Base-by-base conservation (phyloP, 1,140 invertebrate species). In the Teleopsis dalmanni region DNA sequence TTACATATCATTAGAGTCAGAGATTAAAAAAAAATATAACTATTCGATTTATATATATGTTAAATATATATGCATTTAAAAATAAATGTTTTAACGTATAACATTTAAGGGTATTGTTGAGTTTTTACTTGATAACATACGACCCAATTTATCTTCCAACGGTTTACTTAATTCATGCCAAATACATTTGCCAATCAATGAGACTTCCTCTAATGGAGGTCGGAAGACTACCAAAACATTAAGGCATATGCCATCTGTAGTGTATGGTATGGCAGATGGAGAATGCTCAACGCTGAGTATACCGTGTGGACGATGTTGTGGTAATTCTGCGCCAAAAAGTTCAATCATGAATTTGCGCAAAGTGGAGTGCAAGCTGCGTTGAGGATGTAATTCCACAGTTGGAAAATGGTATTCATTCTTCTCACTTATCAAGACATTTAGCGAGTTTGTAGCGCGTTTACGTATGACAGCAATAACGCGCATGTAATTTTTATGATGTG, bases 301-400 rank as follows among this genome's bases (percentile, higher is more conserved):
- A 2, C 90, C 91, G 60, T 91, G 82, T 1, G 89, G 91, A 57
- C 87, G 79, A 62, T 95, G 91, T 37, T 82, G 80, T 3, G 88
- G 84, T 22, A 93, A 78, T 59, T 88, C 87, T 36, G 84, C 80
- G 16, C 89, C 89, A 76, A 94, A 95, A 57, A 93, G 81, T 73
- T 93, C 87, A 44, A 88, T 83, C 87, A 94, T 91, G 69, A 90
- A 95, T 67, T 84, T 88, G 56, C 88, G 83, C 26, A 95, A 67
- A 33, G 88, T 91, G 1, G 87, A 88, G 73, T 94, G 87, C 19
- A 94, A 62, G 73, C 85, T 93, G 59, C 85, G 83, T 37, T 80
- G 78, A 21, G 89, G 89, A 73, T 92, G 87, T 50, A 95, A 84
- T 74, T 94, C 89, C 60, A 88, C 90, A 11, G 84, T 80, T 31